Evolutionary conservation across 2,113 vertebrate species (phyloP).

Genomic region (Echinops telfairi): DNA sequence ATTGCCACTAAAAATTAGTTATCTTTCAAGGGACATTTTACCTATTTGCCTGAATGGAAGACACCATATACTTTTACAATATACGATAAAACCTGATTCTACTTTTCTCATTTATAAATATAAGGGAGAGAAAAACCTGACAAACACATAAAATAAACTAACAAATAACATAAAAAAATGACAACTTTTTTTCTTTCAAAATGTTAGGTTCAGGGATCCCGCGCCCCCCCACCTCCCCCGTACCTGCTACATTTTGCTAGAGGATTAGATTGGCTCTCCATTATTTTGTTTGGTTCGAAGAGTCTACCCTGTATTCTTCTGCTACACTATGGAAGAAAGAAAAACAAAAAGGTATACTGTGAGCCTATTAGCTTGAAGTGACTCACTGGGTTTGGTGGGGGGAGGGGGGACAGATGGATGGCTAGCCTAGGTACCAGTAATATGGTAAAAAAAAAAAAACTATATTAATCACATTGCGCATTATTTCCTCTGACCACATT

Average conservation of each 20-base stretch:
- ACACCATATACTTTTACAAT: slow-evolving; percentile 14
- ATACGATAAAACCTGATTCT: not conserved
- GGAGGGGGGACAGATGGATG: too few species aligned
- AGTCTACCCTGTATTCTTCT: not conserved
- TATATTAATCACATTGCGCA: not conserved
- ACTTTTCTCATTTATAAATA: not conserved
- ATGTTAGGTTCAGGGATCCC: not conserved
- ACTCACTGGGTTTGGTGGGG: too few species aligned
- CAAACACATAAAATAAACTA: not conserved
- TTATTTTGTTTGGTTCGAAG: not conserved
- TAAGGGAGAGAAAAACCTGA: not conserved
- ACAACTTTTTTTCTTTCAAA: not conserved
- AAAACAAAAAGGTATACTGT: not conserved
- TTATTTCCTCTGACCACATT: not conserved
- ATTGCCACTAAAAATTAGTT: slow-evolving; percentile 75
- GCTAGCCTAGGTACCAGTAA: not conserved
- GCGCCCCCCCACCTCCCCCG: not conserved
- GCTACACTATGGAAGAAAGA: not conserved
- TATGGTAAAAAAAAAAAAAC: not conserved
- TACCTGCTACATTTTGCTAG: not conserved
- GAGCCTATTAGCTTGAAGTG: not conserved
- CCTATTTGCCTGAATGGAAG: slow-evolving; percentile 70
- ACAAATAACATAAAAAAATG: not conserved
- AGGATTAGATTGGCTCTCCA: not conserved
- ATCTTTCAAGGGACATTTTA: slow-evolving; percentile 45